Percentiles rank a stretch among this genome's conserved stretches.
Conservation (phyloP, 2,888 invertebrate genomes). For the Siphlonurus alternatus region DNA sequence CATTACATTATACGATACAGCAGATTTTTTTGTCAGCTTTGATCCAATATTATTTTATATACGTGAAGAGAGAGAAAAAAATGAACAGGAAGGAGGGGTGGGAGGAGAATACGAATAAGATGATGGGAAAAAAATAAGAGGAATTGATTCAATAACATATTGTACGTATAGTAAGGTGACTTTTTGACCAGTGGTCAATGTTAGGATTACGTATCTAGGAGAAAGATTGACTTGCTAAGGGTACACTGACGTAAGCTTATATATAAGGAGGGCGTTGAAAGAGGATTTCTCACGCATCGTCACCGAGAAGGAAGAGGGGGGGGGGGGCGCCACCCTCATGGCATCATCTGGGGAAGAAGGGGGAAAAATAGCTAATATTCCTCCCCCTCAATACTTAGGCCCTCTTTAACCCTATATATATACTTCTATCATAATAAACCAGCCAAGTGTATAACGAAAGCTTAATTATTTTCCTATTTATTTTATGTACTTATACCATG, state of each 20-base stretch:
- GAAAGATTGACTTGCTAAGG: not conserved
- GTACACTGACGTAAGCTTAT: no score
- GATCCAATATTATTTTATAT: no score
- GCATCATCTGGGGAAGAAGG: not conserved
- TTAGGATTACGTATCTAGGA: not conserved
- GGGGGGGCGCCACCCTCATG: not conserved
- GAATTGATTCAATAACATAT: not conserved
- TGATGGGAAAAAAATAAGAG: no score
- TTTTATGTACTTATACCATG: not conserved
- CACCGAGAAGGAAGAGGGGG: not conserved
- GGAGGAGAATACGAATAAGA: no score
- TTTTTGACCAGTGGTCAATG: not conserved
- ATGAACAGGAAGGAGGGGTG: no score
- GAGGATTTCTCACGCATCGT: not conserved
- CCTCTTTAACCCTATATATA: not conserved
- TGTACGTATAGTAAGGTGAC: not conserved
- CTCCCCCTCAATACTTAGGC: not conserved
- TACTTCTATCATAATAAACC: not conserved
- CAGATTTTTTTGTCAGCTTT: not conserved
- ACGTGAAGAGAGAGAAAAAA: no score
- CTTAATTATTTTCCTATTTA: not conserved
- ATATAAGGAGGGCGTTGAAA: not conserved
- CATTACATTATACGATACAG: not conserved
- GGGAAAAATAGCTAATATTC: not conserved
- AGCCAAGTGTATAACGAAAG: not conserved